phyloP scores from a whole-genome alignment of 2,888 invertebrate genomes.

The Opisthograptis luteolata region DNA sequence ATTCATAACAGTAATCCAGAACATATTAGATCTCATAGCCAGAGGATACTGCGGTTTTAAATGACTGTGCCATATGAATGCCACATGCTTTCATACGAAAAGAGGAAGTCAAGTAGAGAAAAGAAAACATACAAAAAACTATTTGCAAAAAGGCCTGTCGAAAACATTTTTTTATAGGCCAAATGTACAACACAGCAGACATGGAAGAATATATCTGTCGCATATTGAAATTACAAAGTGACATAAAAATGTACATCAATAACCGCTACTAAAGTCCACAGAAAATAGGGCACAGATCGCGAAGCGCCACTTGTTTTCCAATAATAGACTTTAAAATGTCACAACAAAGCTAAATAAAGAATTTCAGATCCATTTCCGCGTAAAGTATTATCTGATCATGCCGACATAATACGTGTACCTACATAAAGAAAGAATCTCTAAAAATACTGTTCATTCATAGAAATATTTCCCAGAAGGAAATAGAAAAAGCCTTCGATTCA shows the following conservation, averaged over 20 bases:
- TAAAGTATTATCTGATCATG: slow-evolving; percentile 6
- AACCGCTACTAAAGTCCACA: neutral
- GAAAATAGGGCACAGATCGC: slow-evolving; percentile 13
- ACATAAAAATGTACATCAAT: neutral
- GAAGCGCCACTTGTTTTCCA: slow-evolving; percentile 16
- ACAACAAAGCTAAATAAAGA: slow-evolving; percentile 36
- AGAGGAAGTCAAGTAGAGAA: too few species aligned
- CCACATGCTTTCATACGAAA: too few species aligned
- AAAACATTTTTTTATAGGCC: too few species aligned
- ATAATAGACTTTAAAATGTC: slow-evolving; percentile 27
- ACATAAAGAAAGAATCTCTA: neutral
- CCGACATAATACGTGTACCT: neutral
- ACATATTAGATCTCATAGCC: too few species aligned
- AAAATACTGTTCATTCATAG: slow-evolving; percentile 15
- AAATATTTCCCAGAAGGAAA: slow-evolving; percentile 27
- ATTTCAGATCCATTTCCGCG: slow-evolving; percentile 27
- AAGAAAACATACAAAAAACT: too few species aligned
- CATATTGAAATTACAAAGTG: neutral
- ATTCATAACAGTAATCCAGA: too few species aligned
- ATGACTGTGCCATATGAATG: too few species aligned
- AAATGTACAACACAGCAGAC: too few species aligned
- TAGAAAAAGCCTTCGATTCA: slow-evolving; percentile 29
- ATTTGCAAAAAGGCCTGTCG: too few species aligned
- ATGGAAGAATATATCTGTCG: too few species aligned
- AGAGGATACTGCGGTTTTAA: too few species aligned